Percentiles rank a stretch among this genome's conserved stretches.
Conservation (phyloP, 2,113 vertebrate species). For the Ophthalmolycus amberensis region DNA sequence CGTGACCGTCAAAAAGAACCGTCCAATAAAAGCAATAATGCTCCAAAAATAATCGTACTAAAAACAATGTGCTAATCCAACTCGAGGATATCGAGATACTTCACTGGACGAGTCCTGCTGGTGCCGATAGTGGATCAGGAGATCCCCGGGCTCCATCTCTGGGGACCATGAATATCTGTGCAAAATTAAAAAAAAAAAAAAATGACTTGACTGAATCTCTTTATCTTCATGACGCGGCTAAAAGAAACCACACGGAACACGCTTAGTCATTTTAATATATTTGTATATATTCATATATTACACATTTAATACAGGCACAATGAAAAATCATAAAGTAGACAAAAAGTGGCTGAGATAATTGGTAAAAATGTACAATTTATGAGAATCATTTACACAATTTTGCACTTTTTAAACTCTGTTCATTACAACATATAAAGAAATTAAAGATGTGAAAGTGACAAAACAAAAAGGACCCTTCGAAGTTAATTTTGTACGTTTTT, state of each 20-base stretch:
- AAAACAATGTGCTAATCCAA: background rate
- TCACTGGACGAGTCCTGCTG: background rate
- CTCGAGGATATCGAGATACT: background rate
- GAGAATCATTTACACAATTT: constrained; percentile 91
- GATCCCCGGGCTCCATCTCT: background rate
- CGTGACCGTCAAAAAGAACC: no score
- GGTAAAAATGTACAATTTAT: constrained; percentile 91
- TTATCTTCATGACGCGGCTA: background rate
- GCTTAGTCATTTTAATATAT: constrained; percentile 83
- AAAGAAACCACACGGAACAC: constrained; percentile 51
- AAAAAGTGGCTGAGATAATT: constrained; percentile 86
- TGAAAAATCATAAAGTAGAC: constrained; percentile 84
- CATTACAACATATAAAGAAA: constrained; percentile 87
- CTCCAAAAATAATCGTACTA: background rate
- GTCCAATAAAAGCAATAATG: background rate
- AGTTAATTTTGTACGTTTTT: constrained; percentile 61
- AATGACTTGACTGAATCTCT: background rate
- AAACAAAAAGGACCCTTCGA: constrained; percentile 52
- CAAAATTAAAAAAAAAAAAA: background rate
- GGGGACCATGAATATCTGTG: background rate
- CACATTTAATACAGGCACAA: constrained; percentile 95
- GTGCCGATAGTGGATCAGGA: background rate
- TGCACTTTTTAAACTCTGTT: constrained; percentile 80
- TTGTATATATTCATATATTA: constrained; percentile 90
- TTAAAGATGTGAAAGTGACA: constrained; percentile 49